phyloP scores from a whole-genome alignment of 2,797 vertebrate species.

The Agapornis canus region DNA sequence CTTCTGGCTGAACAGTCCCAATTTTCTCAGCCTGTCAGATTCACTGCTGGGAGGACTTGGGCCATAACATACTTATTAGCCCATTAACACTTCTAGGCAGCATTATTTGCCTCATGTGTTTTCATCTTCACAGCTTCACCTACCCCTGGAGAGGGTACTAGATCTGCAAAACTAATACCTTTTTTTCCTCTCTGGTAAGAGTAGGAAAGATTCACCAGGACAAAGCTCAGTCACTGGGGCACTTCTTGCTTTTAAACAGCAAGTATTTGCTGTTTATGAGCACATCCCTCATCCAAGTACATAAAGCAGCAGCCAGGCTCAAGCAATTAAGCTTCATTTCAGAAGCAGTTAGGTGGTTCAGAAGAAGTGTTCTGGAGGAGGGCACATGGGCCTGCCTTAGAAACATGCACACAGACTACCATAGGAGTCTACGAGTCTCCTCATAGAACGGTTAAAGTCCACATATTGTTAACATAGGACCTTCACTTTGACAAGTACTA shows the following conservation, averaged over 20 bases:
- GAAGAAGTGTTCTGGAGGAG: not conserved
- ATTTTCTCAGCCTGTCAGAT: not conserved
- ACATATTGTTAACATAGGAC: not conserved
- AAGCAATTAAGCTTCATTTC: slow-evolving; percentile 3
- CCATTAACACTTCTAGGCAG: not conserved
- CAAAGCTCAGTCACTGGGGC: not conserved
- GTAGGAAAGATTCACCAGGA: not conserved
- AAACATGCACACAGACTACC: not conserved
- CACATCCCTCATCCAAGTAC: not conserved
- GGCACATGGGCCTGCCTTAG: not conserved
- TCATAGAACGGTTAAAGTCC: fast-evolving
- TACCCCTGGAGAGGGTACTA: not conserved
- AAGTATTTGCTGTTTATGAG: slow-evolving; percentile 2
- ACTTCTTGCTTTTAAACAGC: not conserved
- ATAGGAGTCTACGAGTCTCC: not conserved
- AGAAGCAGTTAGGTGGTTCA: not conserved
- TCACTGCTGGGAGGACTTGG: not conserved
- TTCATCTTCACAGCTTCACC: not conserved
- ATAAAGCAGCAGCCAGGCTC: not conserved
- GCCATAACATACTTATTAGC: not conserved
- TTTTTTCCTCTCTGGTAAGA: not conserved
- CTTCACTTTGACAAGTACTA: not conserved
- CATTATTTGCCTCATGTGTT: not conserved
- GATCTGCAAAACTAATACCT: not conserved
- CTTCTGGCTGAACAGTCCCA: not conserved